A percentile compares a stretch with the other conserved stretches of the same genome.
phyloP scores from a whole-genome alignment of 2,797 vertebrate genomes.

The Catamblyrhynchus diadema region DNA sequence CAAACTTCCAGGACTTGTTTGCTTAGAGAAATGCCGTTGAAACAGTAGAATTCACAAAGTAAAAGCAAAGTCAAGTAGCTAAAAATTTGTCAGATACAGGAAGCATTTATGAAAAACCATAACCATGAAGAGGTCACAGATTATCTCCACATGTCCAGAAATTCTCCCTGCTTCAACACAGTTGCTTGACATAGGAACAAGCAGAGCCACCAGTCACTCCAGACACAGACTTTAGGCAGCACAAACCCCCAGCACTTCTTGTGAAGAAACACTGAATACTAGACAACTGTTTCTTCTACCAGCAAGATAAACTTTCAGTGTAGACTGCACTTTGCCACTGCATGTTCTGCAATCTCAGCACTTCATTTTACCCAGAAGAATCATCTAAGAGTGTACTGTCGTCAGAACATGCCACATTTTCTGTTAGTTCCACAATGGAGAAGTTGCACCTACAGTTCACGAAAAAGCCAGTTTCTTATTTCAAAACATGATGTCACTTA shows the following conservation, averaged over 20 bases:
- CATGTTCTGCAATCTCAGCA: not conserved
- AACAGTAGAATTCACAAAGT: not conserved
- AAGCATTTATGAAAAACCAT: not conserved
- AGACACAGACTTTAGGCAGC: not conserved
- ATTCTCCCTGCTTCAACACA: not conserved
- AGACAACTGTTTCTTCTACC: not conserved
- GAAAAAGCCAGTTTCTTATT: not conserved
- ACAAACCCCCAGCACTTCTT: not conserved
- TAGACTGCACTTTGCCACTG: not conserved
- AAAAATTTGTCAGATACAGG: not conserved
- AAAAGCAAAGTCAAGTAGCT: not conserved
- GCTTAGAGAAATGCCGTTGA: not conserved
- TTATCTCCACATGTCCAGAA: not conserved
- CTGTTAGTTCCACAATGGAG: not conserved
- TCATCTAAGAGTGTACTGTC: not conserved
- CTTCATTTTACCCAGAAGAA: not conserved
- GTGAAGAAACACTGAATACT: not conserved
- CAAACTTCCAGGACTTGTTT: not conserved
- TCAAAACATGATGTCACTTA: not conserved
- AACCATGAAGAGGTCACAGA: not conserved
- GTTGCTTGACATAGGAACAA: not conserved
- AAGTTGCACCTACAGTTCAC: not conserved
- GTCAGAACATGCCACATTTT: not conserved
- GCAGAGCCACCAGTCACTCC: not conserved
- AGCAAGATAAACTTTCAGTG: not conserved